Base-by-base conservation (phyloP, 2,888 invertebrate species). In the Diaprepes abbreviatus region DNA sequence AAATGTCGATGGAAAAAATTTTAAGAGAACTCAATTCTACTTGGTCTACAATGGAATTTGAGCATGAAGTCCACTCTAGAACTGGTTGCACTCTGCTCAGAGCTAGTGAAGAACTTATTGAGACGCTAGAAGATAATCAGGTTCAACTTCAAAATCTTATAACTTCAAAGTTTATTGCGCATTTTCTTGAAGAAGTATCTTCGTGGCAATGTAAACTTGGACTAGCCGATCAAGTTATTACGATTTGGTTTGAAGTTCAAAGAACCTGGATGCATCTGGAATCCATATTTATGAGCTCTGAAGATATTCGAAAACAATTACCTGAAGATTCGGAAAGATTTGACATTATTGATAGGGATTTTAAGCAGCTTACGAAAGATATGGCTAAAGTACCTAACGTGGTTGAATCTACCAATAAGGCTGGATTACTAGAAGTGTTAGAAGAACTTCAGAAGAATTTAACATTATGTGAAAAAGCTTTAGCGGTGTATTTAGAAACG, bases 1-100 rank as follows among this genome's bases (percentile, higher is more conserved):
- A 98, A 86, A 96, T 97, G 95, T 95, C 96, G 1, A 98, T 98
- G 97, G 98, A 98, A 84, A 97, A 97, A 83, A 92, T 93, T 63
- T 87, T 98, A 55, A 90, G 94, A 74, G 97, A 98, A 79, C 85
- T 98, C 66, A 91, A 97, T 79, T 89, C 91, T 3, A 97, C 96
- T 0, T 98, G 98, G 96, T 92, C 94, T 45, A 88, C 90, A 1
- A 94, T 97, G 94, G 95, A 95, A 84, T 97, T 97, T 81, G 93
- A 94, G 78, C 92, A 94, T 84, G 97, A 97, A 83, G 86, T 89
- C 58, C 97, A 98, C 84, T 85, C 91, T 3, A 88, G 97, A 79
- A 98, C 97, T 9, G 90, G 92, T n/a, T 93, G 93, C 77, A 91
- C 91, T 71, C 85, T 98, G 76, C 86, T 98, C 38, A 89, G 93